A percentile compares a stretch with the other conserved stretches of the same genome.
Conservation (phyloP, 2,797 vertebrate species). For the Xerus rutilus region DNA sequence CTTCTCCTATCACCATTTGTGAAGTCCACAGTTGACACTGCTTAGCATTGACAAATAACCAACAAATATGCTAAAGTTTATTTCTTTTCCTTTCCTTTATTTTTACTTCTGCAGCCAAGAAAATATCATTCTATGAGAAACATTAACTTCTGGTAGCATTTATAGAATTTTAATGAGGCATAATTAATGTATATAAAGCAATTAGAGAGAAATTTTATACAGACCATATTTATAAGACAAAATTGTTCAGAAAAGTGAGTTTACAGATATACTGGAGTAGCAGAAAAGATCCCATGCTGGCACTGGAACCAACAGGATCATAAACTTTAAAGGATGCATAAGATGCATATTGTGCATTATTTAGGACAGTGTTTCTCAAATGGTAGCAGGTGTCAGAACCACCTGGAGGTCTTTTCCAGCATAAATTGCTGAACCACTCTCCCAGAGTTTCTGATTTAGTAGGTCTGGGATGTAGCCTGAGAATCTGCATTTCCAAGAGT, state of each 20-base stretch:
- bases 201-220: not conserved
- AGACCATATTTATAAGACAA: not conserved
- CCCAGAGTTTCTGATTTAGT: not conserved
- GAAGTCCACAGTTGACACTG: not conserved
- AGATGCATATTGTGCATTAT: not conserved
- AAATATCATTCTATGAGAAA: not conserved
- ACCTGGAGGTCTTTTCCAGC: not conserved
- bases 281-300: not conserved
- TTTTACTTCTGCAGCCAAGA: not conserved
- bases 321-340: not conserved
- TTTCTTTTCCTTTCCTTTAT: not conserved
- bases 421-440: not conserved
- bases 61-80: not conserved
- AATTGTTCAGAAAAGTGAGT: not conserved
- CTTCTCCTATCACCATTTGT: not conserved
- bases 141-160: not conserved
- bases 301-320: not conserved
- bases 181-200: constrained; percentile 10
- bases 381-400: not conserved
- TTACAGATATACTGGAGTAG: not conserved
- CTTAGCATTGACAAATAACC: not conserved
- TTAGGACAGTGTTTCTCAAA: not conserved
- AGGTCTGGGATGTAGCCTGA: not conserved
- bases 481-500: not conserved
- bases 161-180: not conserved